Conservation (phyloP, 2,888 invertebrate genomes). For the Trimorus sp. region DNA sequence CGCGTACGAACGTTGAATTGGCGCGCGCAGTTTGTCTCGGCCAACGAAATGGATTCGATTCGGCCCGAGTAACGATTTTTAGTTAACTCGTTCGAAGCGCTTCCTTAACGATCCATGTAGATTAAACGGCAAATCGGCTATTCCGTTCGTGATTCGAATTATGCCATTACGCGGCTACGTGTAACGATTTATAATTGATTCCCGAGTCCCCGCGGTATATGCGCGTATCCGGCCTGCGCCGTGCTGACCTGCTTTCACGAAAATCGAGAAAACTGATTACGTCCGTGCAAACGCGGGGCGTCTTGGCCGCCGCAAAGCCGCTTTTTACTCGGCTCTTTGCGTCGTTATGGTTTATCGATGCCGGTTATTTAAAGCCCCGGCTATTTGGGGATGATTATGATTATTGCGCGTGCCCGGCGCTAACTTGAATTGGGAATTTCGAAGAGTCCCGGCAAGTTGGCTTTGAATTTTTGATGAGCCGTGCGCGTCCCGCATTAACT, state of each 20-base stretch:
- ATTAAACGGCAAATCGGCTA: slow-evolving; percentile 59
- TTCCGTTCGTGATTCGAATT: slow-evolving; percentile 64
- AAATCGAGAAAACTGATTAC: slow-evolving; percentile 59
- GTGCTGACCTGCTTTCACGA: slow-evolving; percentile 61
- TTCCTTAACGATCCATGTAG: slow-evolving; percentile 63
- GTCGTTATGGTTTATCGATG: slow-evolving; percentile 60
- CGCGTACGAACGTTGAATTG: neutral
- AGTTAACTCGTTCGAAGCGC: slow-evolving; percentile 45
- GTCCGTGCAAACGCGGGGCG: slow-evolving; percentile 59
- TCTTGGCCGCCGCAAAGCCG: slow-evolving; percentile 43
- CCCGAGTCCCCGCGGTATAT: slow-evolving; percentile 52
- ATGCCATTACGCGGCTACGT: slow-evolving; percentile 63
- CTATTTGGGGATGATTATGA: slow-evolving; percentile 50
- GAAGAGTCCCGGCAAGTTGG: too few species aligned
- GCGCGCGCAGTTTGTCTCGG: slow-evolving; percentile 19
- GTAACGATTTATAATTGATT: slow-evolving; percentile 68
- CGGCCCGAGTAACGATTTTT: slow-evolving; percentile 54
- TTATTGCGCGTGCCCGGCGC: slow-evolving; percentile 24
- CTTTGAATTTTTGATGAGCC: too few species aligned
- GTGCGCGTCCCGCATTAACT: too few species aligned
- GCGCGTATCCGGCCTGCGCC: slow-evolving; percentile 52
- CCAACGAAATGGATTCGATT: slow-evolving; percentile 50
- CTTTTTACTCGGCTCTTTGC: slow-evolving; percentile 54
- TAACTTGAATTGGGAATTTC: slow-evolving; percentile 37
- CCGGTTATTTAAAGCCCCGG: slow-evolving; percentile 46